phyloP scores from a whole-genome alignment of 2,888 invertebrate species.

The Beris chalybata region DNA sequence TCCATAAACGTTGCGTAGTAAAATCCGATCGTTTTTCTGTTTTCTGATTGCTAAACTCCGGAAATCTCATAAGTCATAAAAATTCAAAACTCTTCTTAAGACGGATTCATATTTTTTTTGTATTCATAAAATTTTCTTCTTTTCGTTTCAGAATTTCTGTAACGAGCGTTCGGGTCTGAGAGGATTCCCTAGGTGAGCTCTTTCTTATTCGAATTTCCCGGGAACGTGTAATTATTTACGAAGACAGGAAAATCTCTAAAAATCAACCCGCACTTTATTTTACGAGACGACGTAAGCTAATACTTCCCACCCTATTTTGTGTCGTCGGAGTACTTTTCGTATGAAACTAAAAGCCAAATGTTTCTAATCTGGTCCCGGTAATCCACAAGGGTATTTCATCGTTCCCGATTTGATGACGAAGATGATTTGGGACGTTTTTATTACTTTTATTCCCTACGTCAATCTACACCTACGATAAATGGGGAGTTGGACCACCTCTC shows the following conservation, averaged over 20 bases:
- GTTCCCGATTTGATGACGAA: constrained; percentile 10
- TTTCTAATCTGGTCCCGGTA: constrained; percentile 25
- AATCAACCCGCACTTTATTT: constrained; percentile 28
- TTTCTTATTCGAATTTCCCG: too few species aligned
- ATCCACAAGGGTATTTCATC: constrained; percentile 15
- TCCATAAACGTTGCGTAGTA: too few species aligned
- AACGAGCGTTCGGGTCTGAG: too few species aligned
- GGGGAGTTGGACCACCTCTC: constrained; percentile 4
- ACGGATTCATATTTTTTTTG: too few species aligned
- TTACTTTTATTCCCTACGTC: constrained; percentile 33
- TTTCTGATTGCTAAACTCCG: too few species aligned
- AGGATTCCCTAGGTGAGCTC: too few species aligned
- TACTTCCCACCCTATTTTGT: constrained; percentile 15
- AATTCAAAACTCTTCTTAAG: too few species aligned
- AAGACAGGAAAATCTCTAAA: not conserved
- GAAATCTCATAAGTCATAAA: too few species aligned
- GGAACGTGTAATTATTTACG: too few species aligned
- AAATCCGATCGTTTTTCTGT: too few species aligned
- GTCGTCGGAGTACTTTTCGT: not conserved
- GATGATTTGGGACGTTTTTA: constrained; percentile 40
- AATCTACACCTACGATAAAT: constrained; percentile 32
- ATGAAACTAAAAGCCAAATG: constrained; percentile 29
- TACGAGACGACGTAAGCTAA: constrained; percentile 18
- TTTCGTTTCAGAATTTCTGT: too few species aligned
- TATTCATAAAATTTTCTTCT: too few species aligned